Percentiles rank a stretch among this genome's conserved stretches.
Conservation (phyloP, 2,113 vertebrate species). For the Macroglossus sobrinus region DNA sequence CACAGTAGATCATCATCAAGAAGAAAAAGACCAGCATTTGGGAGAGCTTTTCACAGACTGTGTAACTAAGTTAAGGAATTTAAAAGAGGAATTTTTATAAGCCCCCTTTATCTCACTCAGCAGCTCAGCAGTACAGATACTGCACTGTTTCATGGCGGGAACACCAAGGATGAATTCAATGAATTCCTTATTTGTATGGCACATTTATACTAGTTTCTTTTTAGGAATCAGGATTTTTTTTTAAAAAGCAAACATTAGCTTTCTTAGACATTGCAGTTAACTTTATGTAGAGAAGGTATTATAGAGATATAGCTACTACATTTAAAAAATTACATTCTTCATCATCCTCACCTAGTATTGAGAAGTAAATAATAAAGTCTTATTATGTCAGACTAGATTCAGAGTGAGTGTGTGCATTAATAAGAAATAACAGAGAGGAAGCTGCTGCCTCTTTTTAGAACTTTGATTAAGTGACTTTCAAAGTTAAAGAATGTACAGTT, state of each 20-base stretch:
- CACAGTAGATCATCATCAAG: slow-evolving; percentile 15
- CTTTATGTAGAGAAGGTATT: not conserved
- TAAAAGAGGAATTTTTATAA: slow-evolving; percentile 35
- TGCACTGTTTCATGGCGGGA: slow-evolving; percentile 21
- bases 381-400: not conserved
- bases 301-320: not conserved
- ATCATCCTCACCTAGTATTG: not conserved
- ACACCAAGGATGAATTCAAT: slow-evolving; percentile 55
- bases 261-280: not conserved
- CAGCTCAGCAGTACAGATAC: slow-evolving; percentile 34
- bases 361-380: not conserved
- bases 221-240: slow-evolving; percentile 63
- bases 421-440: not conserved
- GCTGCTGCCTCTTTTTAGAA: not conserved
- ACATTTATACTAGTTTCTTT: slow-evolving; percentile 74
- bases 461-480: not conserved
- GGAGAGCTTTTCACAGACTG: not conserved
- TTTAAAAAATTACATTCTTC: not conserved
- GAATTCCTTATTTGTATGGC: slow-evolving; percentile 79
- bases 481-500: not conserved
- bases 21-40: not conserved
- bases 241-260: slow-evolving; percentile 6
- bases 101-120: slow-evolving; percentile 49
- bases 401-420: not conserved
- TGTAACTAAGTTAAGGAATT: not conserved